phyloP scores from a whole-genome alignment of 2,113 vertebrate genomes.

The Hippocampus barbouri region DNA sequence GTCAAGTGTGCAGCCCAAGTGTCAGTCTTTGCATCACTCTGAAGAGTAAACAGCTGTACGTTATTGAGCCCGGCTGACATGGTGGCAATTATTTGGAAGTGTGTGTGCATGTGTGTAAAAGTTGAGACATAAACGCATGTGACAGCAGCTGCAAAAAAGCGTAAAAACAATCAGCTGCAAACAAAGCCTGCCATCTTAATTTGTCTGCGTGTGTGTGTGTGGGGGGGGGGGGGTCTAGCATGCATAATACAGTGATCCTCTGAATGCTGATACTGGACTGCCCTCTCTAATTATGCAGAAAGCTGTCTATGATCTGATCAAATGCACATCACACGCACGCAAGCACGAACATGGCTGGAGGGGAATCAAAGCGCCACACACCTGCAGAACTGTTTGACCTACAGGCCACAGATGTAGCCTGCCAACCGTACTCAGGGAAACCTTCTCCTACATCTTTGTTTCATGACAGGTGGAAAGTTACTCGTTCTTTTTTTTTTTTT shows the following conservation, averaged over 20 bases:
- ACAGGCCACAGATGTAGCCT: constrained; percentile 58
- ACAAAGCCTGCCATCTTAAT: constrained; percentile 20
- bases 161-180: constrained; percentile 12
- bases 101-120: constrained; percentile 1
- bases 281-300: constrained; percentile 57
- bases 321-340: constrained; percentile 30
- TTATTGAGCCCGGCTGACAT: constrained; percentile 10
- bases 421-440: constrained; percentile 20
- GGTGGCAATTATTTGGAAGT: constrained; percentile 4
- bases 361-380: constrained; percentile 66
- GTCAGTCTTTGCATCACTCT: constrained; percentile 7
- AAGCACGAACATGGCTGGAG: constrained; percentile 51
- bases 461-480: no score
- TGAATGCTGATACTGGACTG: constrained; percentile 51
- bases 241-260: constrained; percentile 55
- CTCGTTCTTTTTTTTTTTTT: no score
- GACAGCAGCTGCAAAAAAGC: constrained; percentile 20
- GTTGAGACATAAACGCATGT: constrained; percentile 8
- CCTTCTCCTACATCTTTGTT: background rate
- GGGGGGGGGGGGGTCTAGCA: constrained; percentile 12
- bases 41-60: constrained; percentile 19
- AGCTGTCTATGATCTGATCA: constrained; percentile 56
- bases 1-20: constrained; percentile 6
- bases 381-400: constrained; percentile 64
- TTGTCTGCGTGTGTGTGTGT: constrained; percentile 18